Evolutionary conservation across 2,888 invertebrate genomes (phyloP).

Genomic region (Pycnomerus fuliginosus): DNA sequence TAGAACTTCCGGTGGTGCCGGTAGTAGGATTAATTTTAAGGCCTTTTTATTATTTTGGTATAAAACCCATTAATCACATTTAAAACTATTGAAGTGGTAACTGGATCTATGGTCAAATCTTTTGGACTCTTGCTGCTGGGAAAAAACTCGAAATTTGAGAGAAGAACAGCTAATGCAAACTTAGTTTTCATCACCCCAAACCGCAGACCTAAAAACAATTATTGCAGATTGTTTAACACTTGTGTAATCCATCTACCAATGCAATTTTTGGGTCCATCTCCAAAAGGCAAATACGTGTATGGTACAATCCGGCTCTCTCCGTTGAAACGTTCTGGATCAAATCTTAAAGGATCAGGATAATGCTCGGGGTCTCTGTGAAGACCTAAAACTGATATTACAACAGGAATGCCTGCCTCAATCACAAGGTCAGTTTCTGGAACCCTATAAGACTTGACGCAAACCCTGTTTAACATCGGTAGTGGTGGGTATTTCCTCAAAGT

Average conservation of each 20-base stretch:
- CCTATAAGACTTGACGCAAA: slow-evolving; percentile 35
- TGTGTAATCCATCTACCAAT: too few relatives aligned
- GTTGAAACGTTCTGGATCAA: slow-evolving; percentile 49
- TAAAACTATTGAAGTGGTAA: slow-evolving; percentile 11
- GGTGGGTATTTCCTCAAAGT: slow-evolving; percentile 49
- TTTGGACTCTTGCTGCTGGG: slow-evolving; percentile 9
- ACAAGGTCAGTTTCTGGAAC: slow-evolving; percentile 32
- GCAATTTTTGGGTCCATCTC: slow-evolving; percentile 26
- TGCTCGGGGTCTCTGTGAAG: slow-evolving; percentile 47
- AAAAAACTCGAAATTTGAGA: slow-evolving; percentile 9
- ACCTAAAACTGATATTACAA: slow-evolving; percentile 44
- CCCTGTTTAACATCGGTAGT: slow-evolving; percentile 37
- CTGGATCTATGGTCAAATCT: slow-evolving; percentile 8
- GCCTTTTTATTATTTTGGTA: slow-evolving; percentile 9
- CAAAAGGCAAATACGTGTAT: slow-evolving; percentile 26
- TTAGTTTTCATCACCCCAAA: slow-evolving; percentile 13
- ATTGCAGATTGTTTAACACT: too few relatives aligned
- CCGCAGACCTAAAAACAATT: slow-evolving; percentile 9
- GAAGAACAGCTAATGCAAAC: slow-evolving; percentile 8
- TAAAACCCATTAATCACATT: slow-evolving; percentile 12
- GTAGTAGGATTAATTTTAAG: slow-evolving; percentile 1
- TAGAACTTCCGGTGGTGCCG: too few relatives aligned
- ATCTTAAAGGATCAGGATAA: slow-evolving; percentile 49
- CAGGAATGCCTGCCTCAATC: slow-evolving; percentile 41
- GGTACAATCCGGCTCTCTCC: slow-evolving; percentile 31